Evolutionary conservation across 2,888 invertebrate genomes (phyloP).

Genomic region (Caenorhabditis sp.): DNA sequence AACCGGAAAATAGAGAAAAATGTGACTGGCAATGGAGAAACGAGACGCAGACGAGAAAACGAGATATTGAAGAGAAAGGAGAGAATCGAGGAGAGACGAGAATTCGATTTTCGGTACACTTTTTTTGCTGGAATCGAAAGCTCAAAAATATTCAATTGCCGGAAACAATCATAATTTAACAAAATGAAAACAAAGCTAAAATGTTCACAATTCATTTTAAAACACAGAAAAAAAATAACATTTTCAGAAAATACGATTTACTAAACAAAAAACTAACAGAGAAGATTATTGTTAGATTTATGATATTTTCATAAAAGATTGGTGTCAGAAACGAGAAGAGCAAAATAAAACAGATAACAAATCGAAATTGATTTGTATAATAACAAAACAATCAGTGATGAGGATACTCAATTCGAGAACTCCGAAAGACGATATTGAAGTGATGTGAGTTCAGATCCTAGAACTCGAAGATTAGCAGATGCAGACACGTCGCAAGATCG

Average conservation of each 20-base stretch:
- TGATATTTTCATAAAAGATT: neutral
- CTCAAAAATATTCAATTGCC: too few species aligned
- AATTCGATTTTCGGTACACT: neutral
- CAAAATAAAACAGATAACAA: neutral
- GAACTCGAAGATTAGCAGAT: constrained; percentile 3
- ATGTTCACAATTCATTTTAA: neutral
- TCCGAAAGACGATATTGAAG: constrained; percentile 35
- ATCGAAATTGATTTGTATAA: neutral
- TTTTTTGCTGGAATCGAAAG: too few species aligned
- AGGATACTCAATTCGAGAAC: constrained; percentile 11
- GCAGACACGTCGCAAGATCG: constrained; percentile 35
- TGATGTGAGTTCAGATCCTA: constrained; percentile 27
- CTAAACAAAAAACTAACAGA: neutral
- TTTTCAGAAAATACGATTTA: too few species aligned
- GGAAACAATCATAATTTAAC: too few species aligned
- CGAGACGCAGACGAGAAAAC: neutral
- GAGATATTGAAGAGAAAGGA: neutral
- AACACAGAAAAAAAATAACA: neutral
- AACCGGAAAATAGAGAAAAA: constrained; percentile 8
- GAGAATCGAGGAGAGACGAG: neutral
- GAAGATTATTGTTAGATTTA: neutral
- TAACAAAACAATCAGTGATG: neutral
- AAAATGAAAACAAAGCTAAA: neutral
- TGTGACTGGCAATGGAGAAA: neutral
- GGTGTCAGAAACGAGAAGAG: neutral